A percentile compares a stretch with the other conserved stretches of the same genome.
Evolutionary conservation across 1,140 invertebrate species (phyloP).

Genomic region (Acyrthosiphon pisum): DNA sequence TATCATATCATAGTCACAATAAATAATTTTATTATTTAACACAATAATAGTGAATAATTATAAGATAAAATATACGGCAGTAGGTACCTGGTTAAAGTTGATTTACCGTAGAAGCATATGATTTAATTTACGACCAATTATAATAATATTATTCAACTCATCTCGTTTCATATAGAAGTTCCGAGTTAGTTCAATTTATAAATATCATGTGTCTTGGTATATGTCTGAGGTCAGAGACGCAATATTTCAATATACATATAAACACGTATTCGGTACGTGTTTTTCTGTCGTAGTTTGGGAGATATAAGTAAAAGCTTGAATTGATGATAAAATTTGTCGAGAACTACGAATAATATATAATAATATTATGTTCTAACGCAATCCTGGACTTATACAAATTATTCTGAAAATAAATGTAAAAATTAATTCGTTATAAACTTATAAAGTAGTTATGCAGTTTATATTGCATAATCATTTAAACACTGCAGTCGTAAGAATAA

Average conservation of each 20-base stretch:
- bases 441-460: neutral
- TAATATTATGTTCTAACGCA: neutral
- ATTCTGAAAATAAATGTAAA: neutral
- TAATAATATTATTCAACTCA: neutral
- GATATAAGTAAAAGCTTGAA: neutral
- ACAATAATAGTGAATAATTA: neutral
- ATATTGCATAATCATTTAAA: neutral
- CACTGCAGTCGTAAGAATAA: neutral
- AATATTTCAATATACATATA: neutral
- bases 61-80: neutral
- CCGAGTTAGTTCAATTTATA: neutral
- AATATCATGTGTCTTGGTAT: neutral
- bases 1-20: neutral
- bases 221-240: neutral
- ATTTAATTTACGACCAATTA: neutral
- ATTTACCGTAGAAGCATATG: neutral
- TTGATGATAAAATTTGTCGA: neutral
- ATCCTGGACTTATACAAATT: neutral
- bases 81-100: neutral
- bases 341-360: neutral
- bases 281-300: neutral
- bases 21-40: too few relatives aligned
- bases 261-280: neutral
- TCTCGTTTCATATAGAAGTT: neutral
- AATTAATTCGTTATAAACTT: too few relatives aligned